Conservation (phyloP, 1,140 invertebrate genomes). For the Oscheius sp. region DNA sequence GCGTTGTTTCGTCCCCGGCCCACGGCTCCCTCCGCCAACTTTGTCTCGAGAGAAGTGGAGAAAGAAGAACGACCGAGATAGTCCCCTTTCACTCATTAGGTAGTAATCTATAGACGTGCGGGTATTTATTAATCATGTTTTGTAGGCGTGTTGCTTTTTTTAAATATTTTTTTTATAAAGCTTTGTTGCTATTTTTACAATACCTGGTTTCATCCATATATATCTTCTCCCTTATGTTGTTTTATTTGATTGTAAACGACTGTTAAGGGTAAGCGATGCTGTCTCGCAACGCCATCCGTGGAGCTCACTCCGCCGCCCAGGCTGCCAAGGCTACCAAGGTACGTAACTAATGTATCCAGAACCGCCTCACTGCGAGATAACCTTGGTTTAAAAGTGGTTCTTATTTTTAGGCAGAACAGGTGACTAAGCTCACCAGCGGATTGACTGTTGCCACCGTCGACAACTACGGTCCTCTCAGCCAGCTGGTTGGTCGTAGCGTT, state of each 20-base stretch:
- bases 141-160: too few relatives aligned
- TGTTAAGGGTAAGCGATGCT: constrained; percentile 4
- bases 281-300: constrained; percentile 12
- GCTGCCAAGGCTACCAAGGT: constrained; percentile 15
- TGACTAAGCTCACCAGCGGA: constrained; percentile 30
- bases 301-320: constrained; percentile 2
- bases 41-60: neutral
- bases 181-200: too few relatives aligned
- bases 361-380: too few relatives aligned
- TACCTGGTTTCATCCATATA: too few relatives aligned
- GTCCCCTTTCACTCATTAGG: neutral
- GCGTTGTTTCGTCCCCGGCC: neutral
- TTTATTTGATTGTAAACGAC: neutral
- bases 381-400: neutral
- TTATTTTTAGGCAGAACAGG: constrained; percentile 20
- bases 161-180: neutral
- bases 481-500: constrained; percentile 36
- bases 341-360: neutral
- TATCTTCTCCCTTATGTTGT: neutral
- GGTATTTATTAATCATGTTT: neutral
- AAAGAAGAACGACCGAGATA: too few relatives aligned
- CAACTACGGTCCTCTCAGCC: constrained; percentile 46
- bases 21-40: neutral
- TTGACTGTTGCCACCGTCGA: constrained; percentile 37
- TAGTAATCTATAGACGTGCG: neutral